These are phyloP conservation scores for Stigmatopora nigra DNA, from an alignment of 2,113 vertebrate species.

Conservation along the genomic window DNA sequence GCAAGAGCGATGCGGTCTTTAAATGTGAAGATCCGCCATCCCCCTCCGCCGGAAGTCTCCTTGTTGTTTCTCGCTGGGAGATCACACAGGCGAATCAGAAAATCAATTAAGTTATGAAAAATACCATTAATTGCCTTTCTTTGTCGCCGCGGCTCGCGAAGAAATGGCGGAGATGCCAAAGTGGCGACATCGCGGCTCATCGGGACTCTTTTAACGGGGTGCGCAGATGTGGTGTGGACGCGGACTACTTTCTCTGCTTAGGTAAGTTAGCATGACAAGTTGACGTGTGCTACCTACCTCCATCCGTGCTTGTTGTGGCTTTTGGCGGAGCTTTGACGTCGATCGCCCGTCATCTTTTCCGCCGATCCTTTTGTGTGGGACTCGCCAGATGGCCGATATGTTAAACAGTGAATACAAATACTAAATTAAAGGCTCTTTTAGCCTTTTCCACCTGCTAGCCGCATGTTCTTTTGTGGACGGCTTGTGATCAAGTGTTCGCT, in stretches of 20 bases:
- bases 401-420: not conserved
- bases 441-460: not conserved
- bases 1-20: constrained; percentile 15
- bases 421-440: not conserved
- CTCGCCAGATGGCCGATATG: not conserved
- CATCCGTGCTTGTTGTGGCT: constrained; percentile 27
- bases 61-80: constrained; percentile 16
- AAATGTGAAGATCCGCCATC: constrained; percentile 36
- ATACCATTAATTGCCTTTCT: constrained; percentile 76
- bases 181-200: constrained; percentile 25
- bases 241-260: constrained; percentile 54
- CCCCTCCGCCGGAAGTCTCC: constrained; percentile 2
- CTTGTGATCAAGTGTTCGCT: constrained; percentile 6
- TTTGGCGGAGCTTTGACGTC: not conserved
- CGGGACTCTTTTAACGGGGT: constrained; percentile 14
- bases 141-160: constrained; percentile 63
- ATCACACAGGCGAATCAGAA: constrained; percentile 55
- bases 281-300: constrained; percentile 37
- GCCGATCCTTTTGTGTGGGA: not conserved
- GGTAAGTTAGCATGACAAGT: constrained; percentile 59
- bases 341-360: not conserved
- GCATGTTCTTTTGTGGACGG: constrained; percentile 7
- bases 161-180: constrained; percentile 68
- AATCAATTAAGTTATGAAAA: constrained; percentile 79
- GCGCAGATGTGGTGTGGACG: constrained; percentile 13